Base-by-base conservation (phyloP, 2,797 vertebrate species). In the Epinephelus coioides region DNA sequence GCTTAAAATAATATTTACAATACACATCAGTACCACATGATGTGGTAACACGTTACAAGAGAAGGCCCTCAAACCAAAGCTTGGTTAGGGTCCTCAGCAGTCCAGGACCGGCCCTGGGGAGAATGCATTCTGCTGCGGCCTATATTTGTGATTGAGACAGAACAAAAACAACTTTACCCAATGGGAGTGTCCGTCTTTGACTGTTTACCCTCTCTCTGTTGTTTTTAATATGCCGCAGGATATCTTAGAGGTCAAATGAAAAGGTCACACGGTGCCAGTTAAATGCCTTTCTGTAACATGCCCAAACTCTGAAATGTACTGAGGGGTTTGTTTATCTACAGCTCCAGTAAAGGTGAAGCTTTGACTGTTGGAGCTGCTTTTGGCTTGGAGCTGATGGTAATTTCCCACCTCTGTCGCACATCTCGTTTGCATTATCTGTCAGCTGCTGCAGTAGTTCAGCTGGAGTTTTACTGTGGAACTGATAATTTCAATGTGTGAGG, bases 371-470 rank as follows among this genome's bases (percentile, higher is more conserved):
- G 55, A 57, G 46, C 62, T 15, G 27, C 14, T 3, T 27, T 43
- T 4, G 1, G 7, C 43, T 44, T 43, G 18, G 2, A 12, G 59
- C 66, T 68, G 69, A 56, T 38, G 73, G 2, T 75, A 51, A 77
- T 70, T 73, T 47, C 21, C 5, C 25, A 12, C 18, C 50, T 38
- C 21, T 0, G 44, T 44, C 38, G 43, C 73, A 34, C 65, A 23
- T 72, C 66, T 38, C 15, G 30, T 73, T 77, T 75, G 66, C 53
- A 68, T 64, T 9, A 56, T 43, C 17, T 44, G 66, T 14, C 38
- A 1, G 43, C 25, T 62, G 63, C 73, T 69, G 75, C 55, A 59
- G 71, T 7, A 4, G 63, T 64, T 61, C 49, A 62, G 68, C 63
- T 25, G 65, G 44, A 40, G 59, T 53, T 69, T 55, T 6, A 15